Evolutionary conservation across 2,888 invertebrate genomes (phyloP).

Genomic region (Bellardia bayeri): DNA sequence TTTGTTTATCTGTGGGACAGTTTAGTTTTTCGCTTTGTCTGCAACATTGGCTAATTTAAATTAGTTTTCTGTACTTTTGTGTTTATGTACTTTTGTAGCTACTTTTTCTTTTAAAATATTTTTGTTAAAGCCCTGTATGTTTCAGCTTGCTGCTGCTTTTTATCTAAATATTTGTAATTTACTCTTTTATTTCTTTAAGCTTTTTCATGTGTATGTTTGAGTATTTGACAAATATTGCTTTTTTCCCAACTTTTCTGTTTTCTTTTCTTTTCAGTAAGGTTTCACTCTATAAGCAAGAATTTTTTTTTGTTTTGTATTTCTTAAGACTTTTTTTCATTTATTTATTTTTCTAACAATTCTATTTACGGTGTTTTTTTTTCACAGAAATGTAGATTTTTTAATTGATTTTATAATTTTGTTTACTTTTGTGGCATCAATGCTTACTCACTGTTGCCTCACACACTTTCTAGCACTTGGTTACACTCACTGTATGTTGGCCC

Average conservation of each 20-base stretch:
- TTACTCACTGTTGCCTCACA: constrained; percentile 10
- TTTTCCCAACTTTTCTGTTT: constrained; percentile 11
- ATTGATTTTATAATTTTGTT: constrained; percentile 65
- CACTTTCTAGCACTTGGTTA: not conserved
- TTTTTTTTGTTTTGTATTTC: constrained; percentile 21
- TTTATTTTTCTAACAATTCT: constrained; percentile 13
- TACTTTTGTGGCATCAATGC: constrained; percentile 48
- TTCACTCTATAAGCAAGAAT: constrained; percentile 42
- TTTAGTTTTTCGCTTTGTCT: constrained; percentile 18
- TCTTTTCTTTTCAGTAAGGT: not conserved
- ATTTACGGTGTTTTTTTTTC: constrained; percentile 15
- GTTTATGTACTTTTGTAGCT: not conserved
- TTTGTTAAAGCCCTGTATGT: not conserved
- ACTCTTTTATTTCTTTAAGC: constrained; percentile 24
- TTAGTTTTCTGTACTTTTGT: constrained; percentile 53
- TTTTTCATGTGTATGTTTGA: not conserved
- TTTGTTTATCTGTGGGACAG: constrained; percentile 14
- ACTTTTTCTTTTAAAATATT: not conserved
- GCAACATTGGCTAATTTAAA: constrained; percentile 50
- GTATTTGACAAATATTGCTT: constrained; percentile 18
- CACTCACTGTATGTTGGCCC: constrained; percentile 27
- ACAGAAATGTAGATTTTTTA: constrained; percentile 28
- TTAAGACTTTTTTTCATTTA: constrained; percentile 7
- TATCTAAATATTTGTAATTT: constrained; percentile 7
- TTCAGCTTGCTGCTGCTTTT: not conserved